phyloP scores from a whole-genome alignment of 2,888 invertebrate genomes.

The Agriopis marginaria region DNA sequence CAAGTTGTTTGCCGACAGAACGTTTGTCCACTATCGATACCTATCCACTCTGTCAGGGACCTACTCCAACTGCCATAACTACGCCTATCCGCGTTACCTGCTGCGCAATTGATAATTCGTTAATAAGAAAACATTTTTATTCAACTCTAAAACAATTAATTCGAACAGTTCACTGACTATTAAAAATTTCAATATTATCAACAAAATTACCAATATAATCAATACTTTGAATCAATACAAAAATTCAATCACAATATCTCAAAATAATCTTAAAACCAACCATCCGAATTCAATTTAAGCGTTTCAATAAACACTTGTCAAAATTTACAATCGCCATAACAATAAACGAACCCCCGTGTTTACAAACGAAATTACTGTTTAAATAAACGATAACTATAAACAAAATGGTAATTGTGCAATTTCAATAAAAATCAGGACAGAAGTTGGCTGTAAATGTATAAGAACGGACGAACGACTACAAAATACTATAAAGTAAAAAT shows the following conservation, averaged over 20 bases:
- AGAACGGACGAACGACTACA: slow-evolving; percentile 7
- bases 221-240: background rate
- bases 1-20: too few relatives aligned
- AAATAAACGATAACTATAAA: slow-evolving; percentile 37
- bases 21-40: too few relatives aligned
- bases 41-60: too few relatives aligned
- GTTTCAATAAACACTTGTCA: slow-evolving; percentile 26
- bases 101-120: background rate
- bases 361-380: slow-evolving; percentile 48
- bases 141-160: background rate
- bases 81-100: background rate
- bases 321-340: slow-evolving; percentile 27
- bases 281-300: slow-evolving; percentile 12
- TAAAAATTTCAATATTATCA: background rate
- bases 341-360: slow-evolving; percentile 27
- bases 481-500: background rate
- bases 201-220: background rate
- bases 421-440: slow-evolving; percentile 24
- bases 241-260: slow-evolving; percentile 25
- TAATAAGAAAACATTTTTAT: background rate
- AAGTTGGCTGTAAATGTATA: slow-evolving; percentile 22
- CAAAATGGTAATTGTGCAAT: slow-evolving; percentile 23
- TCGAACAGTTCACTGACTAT: background rate
- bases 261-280: slow-evolving; percentile 6
- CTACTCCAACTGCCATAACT: too few relatives aligned